phyloP scores from a whole-genome alignment of 2,113 vertebrate species.

The Numenius arquata region DNA sequence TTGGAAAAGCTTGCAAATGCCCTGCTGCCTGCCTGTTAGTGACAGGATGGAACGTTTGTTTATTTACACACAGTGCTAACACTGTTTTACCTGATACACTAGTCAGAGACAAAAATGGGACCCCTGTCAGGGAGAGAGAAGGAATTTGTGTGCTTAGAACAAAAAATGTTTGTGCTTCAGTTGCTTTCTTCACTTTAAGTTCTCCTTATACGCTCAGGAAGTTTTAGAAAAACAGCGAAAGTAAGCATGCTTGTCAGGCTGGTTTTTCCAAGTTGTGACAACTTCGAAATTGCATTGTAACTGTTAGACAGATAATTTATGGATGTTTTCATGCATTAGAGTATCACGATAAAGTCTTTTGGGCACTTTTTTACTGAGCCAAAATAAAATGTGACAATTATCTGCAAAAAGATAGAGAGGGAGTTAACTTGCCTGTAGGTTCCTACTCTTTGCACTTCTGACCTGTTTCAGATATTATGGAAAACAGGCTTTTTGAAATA shows the following conservation, averaged over 20 bases:
- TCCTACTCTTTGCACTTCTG: background rate
- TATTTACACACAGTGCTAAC: conserved; percentile 6
- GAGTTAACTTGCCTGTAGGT: background rate
- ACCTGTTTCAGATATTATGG: background rate
- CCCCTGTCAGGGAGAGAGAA: background rate
- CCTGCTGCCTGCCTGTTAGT: background rate
- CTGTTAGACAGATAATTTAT: conserved; percentile 42
- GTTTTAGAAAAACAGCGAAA: conserved; percentile 34
- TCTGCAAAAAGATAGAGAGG: background rate
- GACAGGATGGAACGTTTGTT: conserved; percentile 5
- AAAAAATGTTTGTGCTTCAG: background rate
- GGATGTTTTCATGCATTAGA: conserved; percentile 17
- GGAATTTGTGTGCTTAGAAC: conserved; percentile 14
- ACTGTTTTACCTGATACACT: background rate
- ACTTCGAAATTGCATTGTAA: conserved; percentile 8
- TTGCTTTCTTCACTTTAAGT: conserved; percentile 16
- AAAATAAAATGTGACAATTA: background rate
- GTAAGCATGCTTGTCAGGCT: conserved; percentile 44
- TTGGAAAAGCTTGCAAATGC: background rate
- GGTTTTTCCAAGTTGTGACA: conserved; percentile 61
- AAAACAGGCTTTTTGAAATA: background rate
- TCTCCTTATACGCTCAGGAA: conserved; percentile 40
- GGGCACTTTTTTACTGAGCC: background rate
- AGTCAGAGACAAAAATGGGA: background rate
- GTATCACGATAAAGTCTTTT: background rate